phyloP scores from a whole-genome alignment of 2,113 vertebrate genomes.

The Spheniscus mendiculus region DNA sequence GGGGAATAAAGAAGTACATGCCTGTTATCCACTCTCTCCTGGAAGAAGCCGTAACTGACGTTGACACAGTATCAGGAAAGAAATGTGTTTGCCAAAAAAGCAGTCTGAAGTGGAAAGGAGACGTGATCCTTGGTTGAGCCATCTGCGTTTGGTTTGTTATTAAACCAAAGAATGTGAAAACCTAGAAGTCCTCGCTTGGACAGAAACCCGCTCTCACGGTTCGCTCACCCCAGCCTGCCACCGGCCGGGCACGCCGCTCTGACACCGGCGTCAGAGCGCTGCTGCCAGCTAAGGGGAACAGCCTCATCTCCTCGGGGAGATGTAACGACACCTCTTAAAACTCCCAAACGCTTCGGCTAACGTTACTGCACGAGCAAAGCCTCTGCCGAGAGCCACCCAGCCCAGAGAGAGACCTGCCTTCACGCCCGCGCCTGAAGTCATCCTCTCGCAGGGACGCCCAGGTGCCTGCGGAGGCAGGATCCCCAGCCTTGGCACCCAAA shows the following conservation, averaged over 20 bases:
- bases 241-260: rapidly evolving
- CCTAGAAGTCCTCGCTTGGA: background rate
- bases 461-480: background rate
- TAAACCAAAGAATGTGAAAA: slow-evolving; percentile 35
- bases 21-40: background rate
- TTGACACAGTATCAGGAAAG: background rate
- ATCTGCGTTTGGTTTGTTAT: background rate
- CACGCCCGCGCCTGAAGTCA: rapidly evolving
- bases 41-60: background rate
- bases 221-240: background rate
- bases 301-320: background rate
- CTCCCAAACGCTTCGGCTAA: rapidly evolving
- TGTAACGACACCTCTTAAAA: rapidly evolving
- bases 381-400: background rate
- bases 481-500: background rate
- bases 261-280: rapidly evolving
- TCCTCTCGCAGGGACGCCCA: rapidly evolving
- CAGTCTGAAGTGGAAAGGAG: background rate
- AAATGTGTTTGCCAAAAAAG: background rate
- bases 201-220: background rate
- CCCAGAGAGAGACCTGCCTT: background rate
- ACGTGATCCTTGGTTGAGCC: background rate
- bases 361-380: rapidly evolving
- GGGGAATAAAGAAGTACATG: background rate
- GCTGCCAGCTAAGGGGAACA: background rate